Evolutionary conservation across 1,140 invertebrate genomes (phyloP).

Genomic region (Stenopsyche tienmushanensis): DNA sequence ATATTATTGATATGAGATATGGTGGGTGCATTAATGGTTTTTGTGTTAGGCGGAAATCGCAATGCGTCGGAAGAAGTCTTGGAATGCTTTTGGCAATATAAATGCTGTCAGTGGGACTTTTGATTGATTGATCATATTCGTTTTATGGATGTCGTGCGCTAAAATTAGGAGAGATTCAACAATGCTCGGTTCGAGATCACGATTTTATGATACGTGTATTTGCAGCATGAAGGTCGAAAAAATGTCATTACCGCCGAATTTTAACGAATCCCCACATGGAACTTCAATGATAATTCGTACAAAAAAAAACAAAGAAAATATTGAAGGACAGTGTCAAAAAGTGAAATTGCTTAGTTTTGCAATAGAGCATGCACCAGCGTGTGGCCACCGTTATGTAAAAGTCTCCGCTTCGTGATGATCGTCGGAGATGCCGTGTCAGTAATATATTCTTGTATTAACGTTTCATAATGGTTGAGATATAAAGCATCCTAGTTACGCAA

Average conservation of each 20-base stretch:
- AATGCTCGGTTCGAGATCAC: not conserved
- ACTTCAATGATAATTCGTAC: not conserved
- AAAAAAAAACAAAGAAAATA: not conserved
- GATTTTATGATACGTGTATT: not conserved
- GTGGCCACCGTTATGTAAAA: not conserved
- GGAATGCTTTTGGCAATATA: too few relatives aligned
- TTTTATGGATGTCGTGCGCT: not conserved
- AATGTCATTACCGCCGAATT: too few relatives aligned
- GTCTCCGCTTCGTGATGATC: not conserved
- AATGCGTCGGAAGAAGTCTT: too few relatives aligned
- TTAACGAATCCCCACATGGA: not conserved
- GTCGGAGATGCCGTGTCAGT: not conserved
- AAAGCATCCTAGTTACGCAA: not conserved
- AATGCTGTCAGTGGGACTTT: too few relatives aligned
- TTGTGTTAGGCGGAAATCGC: too few relatives aligned
- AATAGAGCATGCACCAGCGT: not conserved
- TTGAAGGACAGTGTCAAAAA: not conserved
- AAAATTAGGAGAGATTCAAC: not conserved
- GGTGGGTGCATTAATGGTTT: too few relatives aligned
- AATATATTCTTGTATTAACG: not conserved
- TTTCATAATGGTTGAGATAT: not conserved
- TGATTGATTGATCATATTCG: too few relatives aligned
- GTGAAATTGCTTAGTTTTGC: not conserved
- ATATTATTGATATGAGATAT: too few relatives aligned
- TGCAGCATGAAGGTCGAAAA: too few relatives aligned